These are phyloP conservation scores for Bellardia bayeri DNA, from an alignment of 2,888 invertebrate species.

Conservation along the genomic window DNA sequence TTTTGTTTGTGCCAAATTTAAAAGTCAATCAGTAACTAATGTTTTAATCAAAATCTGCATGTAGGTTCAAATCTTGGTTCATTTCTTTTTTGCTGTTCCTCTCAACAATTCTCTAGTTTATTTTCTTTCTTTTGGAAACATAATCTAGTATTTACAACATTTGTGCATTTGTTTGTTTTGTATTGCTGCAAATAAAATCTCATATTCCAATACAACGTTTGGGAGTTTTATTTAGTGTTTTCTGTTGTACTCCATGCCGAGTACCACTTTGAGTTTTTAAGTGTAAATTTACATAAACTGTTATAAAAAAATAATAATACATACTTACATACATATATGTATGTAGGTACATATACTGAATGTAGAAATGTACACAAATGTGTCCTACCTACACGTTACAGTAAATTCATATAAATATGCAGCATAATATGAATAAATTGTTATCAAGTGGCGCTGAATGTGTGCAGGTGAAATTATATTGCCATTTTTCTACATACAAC, in stretches of 20 bases:
- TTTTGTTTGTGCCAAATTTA: slow-evolving; percentile 55
- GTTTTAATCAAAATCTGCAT: slow-evolving; percentile 66
- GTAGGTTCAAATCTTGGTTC: slow-evolving; percentile 35
- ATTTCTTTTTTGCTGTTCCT: background rate
- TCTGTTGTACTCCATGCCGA: slow-evolving; percentile 21
- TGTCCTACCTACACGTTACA: background rate
- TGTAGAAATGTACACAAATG: slow-evolving; percentile 27
- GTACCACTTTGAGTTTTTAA: slow-evolving; percentile 58
- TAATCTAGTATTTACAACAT: background rate
- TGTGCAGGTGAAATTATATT: slow-evolving; percentile 40
- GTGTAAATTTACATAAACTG: slow-evolving; percentile 67
- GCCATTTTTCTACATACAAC: slow-evolving; percentile 32
- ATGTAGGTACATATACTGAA: background rate
- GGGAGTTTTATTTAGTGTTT: slow-evolving; percentile 42
- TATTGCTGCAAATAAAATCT: slow-evolving; percentile 48
- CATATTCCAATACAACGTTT: slow-evolving; percentile 37
- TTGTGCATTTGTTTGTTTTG: slow-evolving; percentile 1
- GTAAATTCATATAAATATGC: slow-evolving; percentile 40
- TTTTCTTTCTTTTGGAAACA: slow-evolving; percentile 7
- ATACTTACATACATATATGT: background rate
- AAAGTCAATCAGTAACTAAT: slow-evolving; percentile 70
- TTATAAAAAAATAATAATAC: slow-evolving; percentile 11
- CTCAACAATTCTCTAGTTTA: background rate
- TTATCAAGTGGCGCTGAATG: slow-evolving; percentile 40
- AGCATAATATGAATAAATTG: slow-evolving; percentile 67